Percentiles rank a stretch among this genome's conserved stretches.
These are phyloP conservation scores for Goniozus legneri DNA, from an alignment of 1,140 invertebrate species.

Conservation along the genomic window DNA sequence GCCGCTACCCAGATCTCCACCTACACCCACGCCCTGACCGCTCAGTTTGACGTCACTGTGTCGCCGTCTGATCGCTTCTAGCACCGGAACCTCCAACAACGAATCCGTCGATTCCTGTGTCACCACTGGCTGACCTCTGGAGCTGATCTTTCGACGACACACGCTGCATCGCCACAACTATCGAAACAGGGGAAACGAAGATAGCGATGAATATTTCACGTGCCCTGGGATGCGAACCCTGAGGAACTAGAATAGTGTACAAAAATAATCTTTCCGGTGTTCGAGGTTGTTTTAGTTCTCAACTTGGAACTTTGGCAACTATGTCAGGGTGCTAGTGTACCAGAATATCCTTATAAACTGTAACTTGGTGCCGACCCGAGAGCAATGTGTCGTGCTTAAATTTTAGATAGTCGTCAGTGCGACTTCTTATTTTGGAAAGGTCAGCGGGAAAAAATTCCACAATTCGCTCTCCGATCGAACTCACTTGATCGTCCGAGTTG, in stretches of 20 bases:
- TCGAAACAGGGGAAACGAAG: constrained; percentile 43
- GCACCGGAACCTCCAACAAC: constrained; percentile 70
- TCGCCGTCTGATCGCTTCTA: constrained; percentile 69
- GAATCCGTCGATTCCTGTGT: constrained; percentile 76
- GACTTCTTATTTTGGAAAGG: too few species aligned
- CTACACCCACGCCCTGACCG: constrained; percentile 44
- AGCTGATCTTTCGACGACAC: constrained; percentile 74
- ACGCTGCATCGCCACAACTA: constrained; percentile 76
- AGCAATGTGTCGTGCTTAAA: too few species aligned
- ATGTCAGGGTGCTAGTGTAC: too few species aligned
- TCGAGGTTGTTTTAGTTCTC: too few species aligned
- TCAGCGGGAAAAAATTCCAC: neutral
- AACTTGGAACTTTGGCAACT: too few species aligned
- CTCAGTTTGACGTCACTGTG: constrained; percentile 77
- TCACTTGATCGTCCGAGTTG: constrained; percentile 76
- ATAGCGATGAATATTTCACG: neutral
- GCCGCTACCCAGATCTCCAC: constrained; percentile 50
- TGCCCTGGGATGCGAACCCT: neutral
- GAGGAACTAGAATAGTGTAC: too few species aligned
- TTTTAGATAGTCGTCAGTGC: too few species aligned
- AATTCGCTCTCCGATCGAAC: constrained; percentile 16
- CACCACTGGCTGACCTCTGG: constrained; percentile 63
- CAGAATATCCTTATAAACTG: too few species aligned
- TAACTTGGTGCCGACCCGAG: too few species aligned
- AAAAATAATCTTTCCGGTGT: too few species aligned